Conservation (phyloP, 2,113 vertebrate genomes). For the Tautogolabrus adspersus region DNA sequence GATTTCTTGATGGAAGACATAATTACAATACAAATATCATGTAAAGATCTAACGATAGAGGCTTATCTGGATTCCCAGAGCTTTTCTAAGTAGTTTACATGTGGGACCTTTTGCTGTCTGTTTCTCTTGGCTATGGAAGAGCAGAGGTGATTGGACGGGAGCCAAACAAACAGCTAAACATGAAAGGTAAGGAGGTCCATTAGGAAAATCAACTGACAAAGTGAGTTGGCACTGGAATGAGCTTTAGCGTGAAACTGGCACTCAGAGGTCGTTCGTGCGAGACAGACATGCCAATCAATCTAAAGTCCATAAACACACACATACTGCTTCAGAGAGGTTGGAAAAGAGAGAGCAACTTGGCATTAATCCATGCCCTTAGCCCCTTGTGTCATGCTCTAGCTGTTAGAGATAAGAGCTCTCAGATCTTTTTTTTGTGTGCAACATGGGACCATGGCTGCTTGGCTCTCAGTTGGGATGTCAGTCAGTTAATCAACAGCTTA, state of each 20-base stretch:
- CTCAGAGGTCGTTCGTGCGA: conserved; percentile 51
- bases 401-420: conserved; percentile 64
- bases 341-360: conserved; percentile 38
- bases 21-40: background rate
- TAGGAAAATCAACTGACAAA: conserved; percentile 63
- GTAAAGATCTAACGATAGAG: background rate
- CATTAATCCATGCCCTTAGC: conserved; percentile 57
- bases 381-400: conserved; percentile 52
- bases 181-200: conserved; percentile 63
- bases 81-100: background rate
- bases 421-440: conserved; percentile 58
- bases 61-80: background rate
- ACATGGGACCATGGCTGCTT: conserved; percentile 19
- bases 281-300: conserved; percentile 37
- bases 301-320: conserved; percentile 49
- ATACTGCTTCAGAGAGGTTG: conserved; percentile 19
- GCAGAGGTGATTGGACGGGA: conserved; percentile 17
- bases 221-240: conserved; percentile 43
- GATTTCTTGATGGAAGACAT: background rate
- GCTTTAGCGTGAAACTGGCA: conserved; percentile 53
- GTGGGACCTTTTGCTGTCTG: conserved; percentile 25
- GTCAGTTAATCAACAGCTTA: conserved; percentile 25
- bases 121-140: conserved; percentile 31
- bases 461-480: conserved; percentile 13
- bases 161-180: conserved; percentile 56